Conservation (phyloP, 2,797 vertebrate species). For the Clangula hyemalis region DNA sequence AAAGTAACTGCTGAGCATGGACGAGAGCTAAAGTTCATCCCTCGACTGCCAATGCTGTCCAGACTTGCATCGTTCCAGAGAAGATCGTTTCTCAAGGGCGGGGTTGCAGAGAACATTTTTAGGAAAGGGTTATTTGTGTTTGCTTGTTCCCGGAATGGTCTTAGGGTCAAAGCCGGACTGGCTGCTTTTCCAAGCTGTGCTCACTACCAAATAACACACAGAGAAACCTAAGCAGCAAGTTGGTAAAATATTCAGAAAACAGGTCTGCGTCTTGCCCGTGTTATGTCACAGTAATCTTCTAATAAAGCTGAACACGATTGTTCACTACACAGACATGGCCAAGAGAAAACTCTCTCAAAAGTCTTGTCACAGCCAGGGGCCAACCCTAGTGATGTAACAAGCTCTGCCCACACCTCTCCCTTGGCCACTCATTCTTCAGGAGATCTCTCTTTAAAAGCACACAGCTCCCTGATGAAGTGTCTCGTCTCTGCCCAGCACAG, state of each 20-base stretch:
- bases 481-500: background rate
- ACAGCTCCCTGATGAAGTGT: background rate
- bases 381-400: background rate
- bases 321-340: background rate
- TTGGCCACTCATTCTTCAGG: background rate
- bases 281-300: background rate
- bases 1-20: background rate
- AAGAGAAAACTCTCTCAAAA: background rate
- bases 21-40: background rate
- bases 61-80: background rate
- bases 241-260: background rate
- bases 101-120: background rate
- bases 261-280: background rate
- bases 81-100: background rate
- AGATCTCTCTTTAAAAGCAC: background rate
- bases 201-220: background rate
- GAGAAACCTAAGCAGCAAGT: background rate
- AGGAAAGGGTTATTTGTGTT: constrained; percentile 15
- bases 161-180: background rate
- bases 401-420: background rate
- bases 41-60: background rate
- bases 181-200: background rate
- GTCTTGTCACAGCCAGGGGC: background rate
- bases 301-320: background rate
- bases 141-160: background rate